Evolutionary conservation across 2,797 vertebrate genomes (phyloP).

Genomic region (Sebastes vulpes): DNA sequence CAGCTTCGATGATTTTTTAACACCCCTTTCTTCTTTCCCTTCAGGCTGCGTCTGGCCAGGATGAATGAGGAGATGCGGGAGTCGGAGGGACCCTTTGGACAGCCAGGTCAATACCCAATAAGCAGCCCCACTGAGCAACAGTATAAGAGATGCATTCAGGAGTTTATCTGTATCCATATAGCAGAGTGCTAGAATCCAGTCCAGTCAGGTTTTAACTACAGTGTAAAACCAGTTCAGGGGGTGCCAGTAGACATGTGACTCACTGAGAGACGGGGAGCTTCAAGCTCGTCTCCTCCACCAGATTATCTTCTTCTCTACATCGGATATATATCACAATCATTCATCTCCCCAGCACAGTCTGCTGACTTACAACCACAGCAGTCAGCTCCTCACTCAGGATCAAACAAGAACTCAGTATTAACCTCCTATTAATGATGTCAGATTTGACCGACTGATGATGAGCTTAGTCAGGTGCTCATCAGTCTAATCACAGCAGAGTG

Average conservation of each 20-base stretch:
- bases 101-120: slow-evolving; percentile 92
- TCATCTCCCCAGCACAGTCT: slow-evolving; percentile 11
- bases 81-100: slow-evolving; percentile 93
- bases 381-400: slow-evolving; percentile 56
- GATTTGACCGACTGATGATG: not conserved
- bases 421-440: slow-evolving; percentile 61
- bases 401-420: slow-evolving; percentile 12
- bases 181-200: slow-evolving; percentile 89
- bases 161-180: slow-evolving; percentile 97
- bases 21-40: not conserved
- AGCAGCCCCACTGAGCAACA: slow-evolving; percentile 97
- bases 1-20: not conserved
- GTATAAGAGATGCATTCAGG: slow-evolving; percentile 97
- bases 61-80: slow-evolving; percentile 99
- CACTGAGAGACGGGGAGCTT: slow-evolving; percentile 1
- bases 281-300: not conserved
- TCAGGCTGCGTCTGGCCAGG: slow-evolving; percentile 93
- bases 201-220: slow-evolving; percentile 10
- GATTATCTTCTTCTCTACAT: slow-evolving; percentile 35
- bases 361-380: not conserved
- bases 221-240: slow-evolving; percentile 32
- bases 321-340: slow-evolving; percentile 2
- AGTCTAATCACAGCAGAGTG: slow-evolving; percentile 1
- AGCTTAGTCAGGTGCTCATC: not conserved
- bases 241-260: slow-evolving; percentile 38